Evolutionary conservation across 2,113 vertebrate species (phyloP).

Genomic region (Pogonocichla stellata): DNA sequence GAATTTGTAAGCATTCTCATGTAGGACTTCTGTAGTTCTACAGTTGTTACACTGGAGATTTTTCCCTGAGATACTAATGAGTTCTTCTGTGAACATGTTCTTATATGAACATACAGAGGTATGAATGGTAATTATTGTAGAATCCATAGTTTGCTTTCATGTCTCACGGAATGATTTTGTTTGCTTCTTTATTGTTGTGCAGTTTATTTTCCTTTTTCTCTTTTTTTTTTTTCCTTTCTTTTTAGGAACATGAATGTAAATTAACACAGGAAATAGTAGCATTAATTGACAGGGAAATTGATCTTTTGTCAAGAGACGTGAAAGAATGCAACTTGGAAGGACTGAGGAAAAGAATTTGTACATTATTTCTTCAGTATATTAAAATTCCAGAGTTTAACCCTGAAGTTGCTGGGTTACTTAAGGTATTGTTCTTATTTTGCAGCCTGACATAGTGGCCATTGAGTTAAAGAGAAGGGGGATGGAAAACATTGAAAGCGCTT

Average conservation of each 20-base stretch:
- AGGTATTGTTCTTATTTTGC: constrained; percentile 74
- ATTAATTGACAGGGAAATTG: constrained; percentile 88
- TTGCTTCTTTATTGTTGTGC: not conserved
- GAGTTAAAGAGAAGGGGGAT: not conserved
- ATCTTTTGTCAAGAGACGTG: constrained; percentile 82
- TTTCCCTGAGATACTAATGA: not conserved
- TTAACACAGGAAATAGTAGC: constrained; percentile 86
- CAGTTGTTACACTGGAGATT: not conserved
- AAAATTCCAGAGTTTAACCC: constrained; percentile 92
- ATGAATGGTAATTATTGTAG: not conserved
- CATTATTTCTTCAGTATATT: constrained; percentile 90
- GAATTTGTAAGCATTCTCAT: not conserved
- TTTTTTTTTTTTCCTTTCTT: not conserved
- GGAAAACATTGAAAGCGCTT: not conserved
- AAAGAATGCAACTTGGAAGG: constrained; percentile 84
- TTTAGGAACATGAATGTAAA: constrained; percentile 86
- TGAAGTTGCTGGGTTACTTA: constrained; percentile 78
- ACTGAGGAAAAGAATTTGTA: constrained; percentile 88
- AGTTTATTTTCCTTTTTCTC: not conserved
- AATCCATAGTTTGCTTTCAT: not conserved
- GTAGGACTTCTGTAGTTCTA: not conserved
- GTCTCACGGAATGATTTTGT: not conserved
- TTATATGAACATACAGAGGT: not conserved
- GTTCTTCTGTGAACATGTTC: not conserved
- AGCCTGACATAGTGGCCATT: not conserved